These are phyloP conservation scores for Ischnura elegans DNA, from an alignment of 2,888 invertebrate species.

Conservation along the genomic window DNA sequence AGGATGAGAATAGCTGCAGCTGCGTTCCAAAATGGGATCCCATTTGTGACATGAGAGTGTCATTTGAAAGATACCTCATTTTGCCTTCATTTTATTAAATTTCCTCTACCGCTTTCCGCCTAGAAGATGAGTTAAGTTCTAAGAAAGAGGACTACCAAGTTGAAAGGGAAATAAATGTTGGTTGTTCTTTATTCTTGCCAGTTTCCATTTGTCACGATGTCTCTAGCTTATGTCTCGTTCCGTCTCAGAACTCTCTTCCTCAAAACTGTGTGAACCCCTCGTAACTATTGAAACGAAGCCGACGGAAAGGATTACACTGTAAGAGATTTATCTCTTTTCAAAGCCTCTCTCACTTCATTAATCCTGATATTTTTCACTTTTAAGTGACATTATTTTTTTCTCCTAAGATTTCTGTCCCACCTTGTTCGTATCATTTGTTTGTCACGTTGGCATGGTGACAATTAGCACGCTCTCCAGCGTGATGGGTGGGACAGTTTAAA, in stretches of 20 bases:
- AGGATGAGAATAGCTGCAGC: neutral
- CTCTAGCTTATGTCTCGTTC: neutral
- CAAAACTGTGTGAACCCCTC: neutral
- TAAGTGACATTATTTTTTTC: neutral
- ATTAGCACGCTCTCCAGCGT: neutral
- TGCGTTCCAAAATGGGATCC: neutral
- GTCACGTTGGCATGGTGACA: neutral
- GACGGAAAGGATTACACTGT: neutral
- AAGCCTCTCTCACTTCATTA: neutral
- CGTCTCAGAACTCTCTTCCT: neutral
- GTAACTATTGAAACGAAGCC: neutral
- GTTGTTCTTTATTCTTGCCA: neutral
- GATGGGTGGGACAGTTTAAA: too few relatives aligned
- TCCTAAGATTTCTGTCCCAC: neutral
- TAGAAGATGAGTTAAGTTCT: neutral
- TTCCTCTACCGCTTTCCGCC: neutral
- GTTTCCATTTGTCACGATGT: slow-evolving; percentile 47
- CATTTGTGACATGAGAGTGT: neutral
- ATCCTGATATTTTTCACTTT: neutral
- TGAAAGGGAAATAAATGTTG: slow-evolving; percentile 14
- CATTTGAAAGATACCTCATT: slow-evolving; percentile 45
- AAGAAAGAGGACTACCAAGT: neutral
- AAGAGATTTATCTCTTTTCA: neutral
- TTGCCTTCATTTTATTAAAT: slow-evolving; percentile 41
- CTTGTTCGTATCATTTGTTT: neutral